Evolutionary conservation across 2,113 vertebrate species (phyloP), one percentile per base, ranked within the genome.

Genomic region (Tachuris rubrigastra): DNA sequence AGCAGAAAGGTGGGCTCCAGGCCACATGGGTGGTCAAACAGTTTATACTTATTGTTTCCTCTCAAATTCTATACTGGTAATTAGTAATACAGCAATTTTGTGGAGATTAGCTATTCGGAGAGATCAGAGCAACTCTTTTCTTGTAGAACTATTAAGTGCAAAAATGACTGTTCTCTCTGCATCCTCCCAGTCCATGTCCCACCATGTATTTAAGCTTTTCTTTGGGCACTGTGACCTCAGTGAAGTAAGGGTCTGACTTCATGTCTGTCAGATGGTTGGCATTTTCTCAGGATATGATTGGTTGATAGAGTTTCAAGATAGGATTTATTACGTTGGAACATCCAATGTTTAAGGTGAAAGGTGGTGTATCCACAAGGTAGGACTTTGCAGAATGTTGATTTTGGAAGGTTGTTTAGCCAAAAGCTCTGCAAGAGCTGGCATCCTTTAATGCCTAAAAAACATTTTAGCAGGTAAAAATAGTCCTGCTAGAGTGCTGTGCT

Each of bases 1-100:
- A 96, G 71, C 60, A 92, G 76, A 90, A 96, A 89, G 88, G 95
- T 95, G 93, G 92, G 71, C 91, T 95, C 27, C 69, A 59, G 87
- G 76, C 86, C 85, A 62, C 66, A 20, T 50, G 60, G 87, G 92
- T 85, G 93, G 92, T 60, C 94, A 89, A 85, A 89, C 80, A 49
- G 73, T 87, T 95, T 86, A 49, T 65, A 23, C 47, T 72, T 73
- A 53, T 81, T 96, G 83, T 94, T 96, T 90, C 68, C 67, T 86
- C 63, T 93, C 87, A 78, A 24, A 94, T 86, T 88, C 86, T 84
- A 37, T 75, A 33, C 14, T 81, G 66, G 56, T 62, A 87, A 93
- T 95, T 87, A 90, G 60, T 74, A 91, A 83, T 67, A 42, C 53
- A 69, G 50, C 67, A 89, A 8, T 95, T 91, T 85, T 85, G 47